Base-by-base conservation (phyloP, 2,888 invertebrate species). In the Mechanitis messenoides region DNA sequence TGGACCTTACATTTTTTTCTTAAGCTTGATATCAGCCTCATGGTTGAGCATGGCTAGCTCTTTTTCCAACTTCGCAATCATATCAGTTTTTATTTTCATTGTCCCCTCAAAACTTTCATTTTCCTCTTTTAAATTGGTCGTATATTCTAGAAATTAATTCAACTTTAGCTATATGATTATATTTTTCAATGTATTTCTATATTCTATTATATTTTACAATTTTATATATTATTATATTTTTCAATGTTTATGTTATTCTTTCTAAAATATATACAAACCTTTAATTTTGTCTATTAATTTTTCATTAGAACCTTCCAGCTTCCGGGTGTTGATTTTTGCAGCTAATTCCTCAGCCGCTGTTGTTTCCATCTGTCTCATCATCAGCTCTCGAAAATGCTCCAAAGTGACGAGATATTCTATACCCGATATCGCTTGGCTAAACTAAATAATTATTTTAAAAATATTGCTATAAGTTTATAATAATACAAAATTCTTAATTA, bases 261-360 rank as follows among this genome's bases (percentile, higher is more conserved):
- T 20, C 20, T 20, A 20, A 20, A 20, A 20, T 20, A 20, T 20
- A 20, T 20, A 57, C 42, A 1, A 69, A 90, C 91, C 85, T 70
- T 78, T 70, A 56, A 91, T 91, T 68, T 83, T 79, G 1, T 68
- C 69, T 38, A 81, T 74, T 2, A 87, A 77, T 56, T 79, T 79
- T 31, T 79, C 74, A 67, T 91, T 91, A 3, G 85, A 86, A 0
- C 72, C 74, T 69, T 87, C 89, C 33, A 91, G 72, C 62, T 84
- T 87, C 66, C 83, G 85, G 0, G 87, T 81, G 53, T 75, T 75
- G 7, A 89, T 74, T 68, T 90, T 91, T 11, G 77, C 76, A 1
- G 78, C 73, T 9, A 91, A 75, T 68, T 91, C 91, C 57, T 91
- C 90, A 1, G 84, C 85, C 0, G 92, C 92, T 0, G 89, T 85